Evolutionary conservation across 2,888 invertebrate species (phyloP).

Genomic region (Melitaea athalia): DNA sequence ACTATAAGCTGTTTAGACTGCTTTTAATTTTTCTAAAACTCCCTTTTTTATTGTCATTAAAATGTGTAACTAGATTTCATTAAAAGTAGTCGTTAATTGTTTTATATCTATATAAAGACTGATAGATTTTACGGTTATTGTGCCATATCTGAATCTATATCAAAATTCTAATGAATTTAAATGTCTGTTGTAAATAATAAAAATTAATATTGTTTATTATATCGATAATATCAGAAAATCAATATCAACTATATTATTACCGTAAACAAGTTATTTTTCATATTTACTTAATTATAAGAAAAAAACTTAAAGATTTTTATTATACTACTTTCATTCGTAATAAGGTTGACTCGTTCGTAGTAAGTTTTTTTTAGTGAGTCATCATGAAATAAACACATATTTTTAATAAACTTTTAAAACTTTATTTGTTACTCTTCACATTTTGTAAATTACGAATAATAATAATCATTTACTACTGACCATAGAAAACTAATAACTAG

Average conservation of each 20-base stretch:
- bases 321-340: background rate
- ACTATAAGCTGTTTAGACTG: conserved; percentile 3
- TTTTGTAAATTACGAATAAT: too few species aligned
- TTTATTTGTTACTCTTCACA: too few species aligned
- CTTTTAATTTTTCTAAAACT: background rate
- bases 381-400: background rate
- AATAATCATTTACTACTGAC: too few species aligned
- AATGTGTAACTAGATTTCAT: conserved; percentile 23
- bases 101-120: conserved; percentile 60
- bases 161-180: conserved; percentile 31
- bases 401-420: background rate
- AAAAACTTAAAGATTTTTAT: background rate
- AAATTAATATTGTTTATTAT: conserved; percentile 16
- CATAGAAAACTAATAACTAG: too few species aligned
- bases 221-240: background rate
- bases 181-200: conserved; percentile 33
- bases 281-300: background rate
- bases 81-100: conserved; percentile 27
- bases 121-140: conserved; percentile 74
- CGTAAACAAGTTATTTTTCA: background rate
- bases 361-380: background rate
- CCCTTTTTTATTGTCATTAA: background rate
- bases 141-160: conserved; percentile 67
- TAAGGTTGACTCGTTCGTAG: background rate
- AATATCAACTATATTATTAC: conserved; percentile 1